Evolutionary conservation across 2,888 invertebrate species (phyloP), one percentile per base, ranked within the genome.

Genomic region (Quadriops clusia): DNA sequence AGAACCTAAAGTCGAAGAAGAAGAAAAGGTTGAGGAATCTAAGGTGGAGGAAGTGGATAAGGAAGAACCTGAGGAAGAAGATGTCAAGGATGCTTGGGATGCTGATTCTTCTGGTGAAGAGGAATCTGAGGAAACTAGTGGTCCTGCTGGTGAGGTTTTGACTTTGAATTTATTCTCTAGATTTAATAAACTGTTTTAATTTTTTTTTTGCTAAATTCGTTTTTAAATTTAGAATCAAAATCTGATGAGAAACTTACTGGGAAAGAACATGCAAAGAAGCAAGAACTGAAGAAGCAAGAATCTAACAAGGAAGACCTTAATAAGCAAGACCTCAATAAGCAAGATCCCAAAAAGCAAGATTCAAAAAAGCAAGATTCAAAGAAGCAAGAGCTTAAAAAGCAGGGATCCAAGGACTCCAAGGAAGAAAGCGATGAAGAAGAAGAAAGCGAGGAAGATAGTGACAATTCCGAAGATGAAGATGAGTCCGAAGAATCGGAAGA

Each of bases 51-150:
- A 53, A 38, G 51, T 51, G 31, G 46, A 49, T 5, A 53, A 56
- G 32, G 43, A 47, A 27, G 41, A 46, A 32, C 33, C 40, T 2
- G 46, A 53, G 18, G 56, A 54, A 4, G 71, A 67, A 43, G 72
- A 74, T 37, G 74, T 87, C 1, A 86, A 87, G 55, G 84, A 87
- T 47, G 72, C 83, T 0, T 87, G 87, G 86, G 87, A 87, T 60
- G 82, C 79, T 1, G 79, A 78, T 37, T 78, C 78, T 24, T 70
- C 70, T 4, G 46, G 46, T 14, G 50, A 52, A 23, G 50, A 55
- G 16, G 44, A 45, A 29, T 47, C 46, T 4, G 53, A 50, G 23
- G 51, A 52, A 30, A 43, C 42, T 26, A 50, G 47, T 18, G 33
- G 17, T 11, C 21, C 34, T 13, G 33, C 29, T 28, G 33, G 31